These are phyloP conservation scores for Diarsia brunnea DNA, from an alignment of 2,888 invertebrate species.

Conservation along the genomic window DNA sequence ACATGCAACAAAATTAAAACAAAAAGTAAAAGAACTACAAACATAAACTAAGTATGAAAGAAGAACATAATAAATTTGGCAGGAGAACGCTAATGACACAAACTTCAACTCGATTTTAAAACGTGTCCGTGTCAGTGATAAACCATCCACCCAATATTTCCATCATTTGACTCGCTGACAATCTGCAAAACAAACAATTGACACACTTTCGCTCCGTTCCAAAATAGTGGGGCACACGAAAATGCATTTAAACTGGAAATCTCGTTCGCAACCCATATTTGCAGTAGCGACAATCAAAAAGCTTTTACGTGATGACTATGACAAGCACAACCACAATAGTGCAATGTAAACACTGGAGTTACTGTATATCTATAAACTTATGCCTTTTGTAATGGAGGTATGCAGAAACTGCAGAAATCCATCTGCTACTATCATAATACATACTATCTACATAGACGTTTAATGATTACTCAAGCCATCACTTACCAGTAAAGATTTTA, in stretches of 20 bases:
- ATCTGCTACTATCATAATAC: too few species aligned
- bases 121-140: not conserved
- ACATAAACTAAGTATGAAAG: not conserved
- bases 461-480: too few species aligned
- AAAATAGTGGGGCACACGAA: conserved; percentile 27
- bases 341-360: conserved; percentile 2
- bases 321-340: conserved; percentile 25
- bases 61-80: not conserved
- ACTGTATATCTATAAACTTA: not conserved
- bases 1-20: not conserved
- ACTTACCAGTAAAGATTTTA: too few species aligned
- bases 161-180: conserved; percentile 30
- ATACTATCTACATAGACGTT: too few species aligned
- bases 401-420: not conserved
- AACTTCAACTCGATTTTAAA: not conserved
- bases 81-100: not conserved
- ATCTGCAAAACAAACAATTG: conserved; percentile 45
- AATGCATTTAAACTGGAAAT: conserved; percentile 55
- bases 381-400: not conserved
- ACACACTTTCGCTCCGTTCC: conserved; percentile 38
- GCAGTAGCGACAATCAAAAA: conserved; percentile 61
- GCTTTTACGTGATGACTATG: conserved; percentile 58
- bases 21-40: not conserved
- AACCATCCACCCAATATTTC: conserved; percentile 23
- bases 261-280: conserved; percentile 59